Percentiles rank a stretch among this genome's conserved stretches.
Evolutionary conservation across 64 coral and sea anemone species (phyloP).

Genomic region (Catalaphyllia jardinei): DNA sequence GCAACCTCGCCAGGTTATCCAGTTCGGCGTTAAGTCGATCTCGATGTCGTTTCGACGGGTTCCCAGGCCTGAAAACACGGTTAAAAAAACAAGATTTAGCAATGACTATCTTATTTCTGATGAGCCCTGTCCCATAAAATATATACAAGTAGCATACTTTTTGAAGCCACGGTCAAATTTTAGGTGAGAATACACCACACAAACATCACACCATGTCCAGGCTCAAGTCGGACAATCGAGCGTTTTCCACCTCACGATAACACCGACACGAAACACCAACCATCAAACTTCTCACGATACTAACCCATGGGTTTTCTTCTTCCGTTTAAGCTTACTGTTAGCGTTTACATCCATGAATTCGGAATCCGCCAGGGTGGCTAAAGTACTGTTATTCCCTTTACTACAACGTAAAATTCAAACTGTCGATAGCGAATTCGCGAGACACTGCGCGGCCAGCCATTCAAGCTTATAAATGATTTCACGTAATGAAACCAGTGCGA

Average conservation of each 20-base stretch:
- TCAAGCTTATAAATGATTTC: constrained; percentile 46
- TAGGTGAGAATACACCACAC: constrained; percentile 81
- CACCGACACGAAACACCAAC: constrained; percentile 75
- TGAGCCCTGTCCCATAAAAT: background rate
- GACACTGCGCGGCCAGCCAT: constrained; percentile 55
- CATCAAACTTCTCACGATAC: constrained; percentile 41
- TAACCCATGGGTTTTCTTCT: constrained; percentile 91
- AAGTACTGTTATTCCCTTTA: constrained; percentile 1
- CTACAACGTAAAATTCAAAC: constrained; percentile 32
- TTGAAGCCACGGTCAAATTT: constrained; percentile 34
- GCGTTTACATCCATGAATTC: constrained; percentile 86
- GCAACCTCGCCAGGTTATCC: constrained; percentile 96
- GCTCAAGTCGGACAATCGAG: constrained; percentile 81
- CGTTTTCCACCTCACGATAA: constrained; percentile 90
- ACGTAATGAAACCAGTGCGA: constrained; percentile 34
- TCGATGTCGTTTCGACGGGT: constrained; percentile 98
- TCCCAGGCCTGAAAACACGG: constrained; percentile 83
- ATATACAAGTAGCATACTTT: constrained; percentile 3
- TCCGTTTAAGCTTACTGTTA: constrained; percentile 87
- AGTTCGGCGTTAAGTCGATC: constrained; percentile 98
- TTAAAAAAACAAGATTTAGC: constrained; percentile 22
- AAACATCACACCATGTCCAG: constrained; percentile 90
- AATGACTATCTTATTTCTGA: background rate
- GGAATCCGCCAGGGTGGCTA: constrained; percentile 80
- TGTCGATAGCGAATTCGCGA: constrained; percentile 33